Evolutionary conservation across 2,113 vertebrate genomes (phyloP).

Genomic region (Poeciliopsis prolifica): DNA sequence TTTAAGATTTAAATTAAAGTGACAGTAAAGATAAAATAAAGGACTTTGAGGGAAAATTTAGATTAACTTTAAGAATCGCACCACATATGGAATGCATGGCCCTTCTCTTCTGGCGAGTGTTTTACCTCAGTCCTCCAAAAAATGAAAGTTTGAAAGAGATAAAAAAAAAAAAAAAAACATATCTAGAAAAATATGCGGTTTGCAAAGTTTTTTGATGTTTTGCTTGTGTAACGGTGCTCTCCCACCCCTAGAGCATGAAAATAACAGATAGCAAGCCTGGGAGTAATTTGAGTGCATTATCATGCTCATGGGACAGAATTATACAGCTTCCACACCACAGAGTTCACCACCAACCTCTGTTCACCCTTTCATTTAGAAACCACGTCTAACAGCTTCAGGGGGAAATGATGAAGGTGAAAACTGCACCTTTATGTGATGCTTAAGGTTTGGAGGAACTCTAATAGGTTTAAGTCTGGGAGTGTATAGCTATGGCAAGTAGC

Average conservation of each 20-base stretch:
- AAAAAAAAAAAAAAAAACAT: not conserved
- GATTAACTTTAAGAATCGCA: not conserved
- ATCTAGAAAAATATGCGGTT: not conserved
- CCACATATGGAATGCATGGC: not conserved
- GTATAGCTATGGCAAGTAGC: not conserved
- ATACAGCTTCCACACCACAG: slow-evolving; percentile 16
- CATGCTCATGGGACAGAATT: slow-evolving; percentile 8
- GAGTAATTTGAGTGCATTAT: slow-evolving; percentile 31
- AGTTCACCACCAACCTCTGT: not conserved
- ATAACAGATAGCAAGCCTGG: slow-evolving; percentile 39
- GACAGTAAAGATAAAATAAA: not conserved
- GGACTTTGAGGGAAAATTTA: not conserved
- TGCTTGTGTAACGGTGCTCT: not conserved
- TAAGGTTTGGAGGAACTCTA: not conserved
- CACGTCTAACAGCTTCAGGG: not conserved
- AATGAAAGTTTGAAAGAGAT: not conserved
- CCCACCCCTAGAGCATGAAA: not conserved
- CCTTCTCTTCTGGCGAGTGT: not conserved
- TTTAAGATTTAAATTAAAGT: not conserved
- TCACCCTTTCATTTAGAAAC: not conserved
- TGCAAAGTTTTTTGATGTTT: not conserved
- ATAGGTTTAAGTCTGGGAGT: not conserved
- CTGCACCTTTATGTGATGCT: not conserved
- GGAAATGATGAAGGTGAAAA: not conserved
- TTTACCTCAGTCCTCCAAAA: not conserved